Base-by-base conservation (phyloP, 2,113 vertebrate genomes). In the Scalopus aquaticus region DNA sequence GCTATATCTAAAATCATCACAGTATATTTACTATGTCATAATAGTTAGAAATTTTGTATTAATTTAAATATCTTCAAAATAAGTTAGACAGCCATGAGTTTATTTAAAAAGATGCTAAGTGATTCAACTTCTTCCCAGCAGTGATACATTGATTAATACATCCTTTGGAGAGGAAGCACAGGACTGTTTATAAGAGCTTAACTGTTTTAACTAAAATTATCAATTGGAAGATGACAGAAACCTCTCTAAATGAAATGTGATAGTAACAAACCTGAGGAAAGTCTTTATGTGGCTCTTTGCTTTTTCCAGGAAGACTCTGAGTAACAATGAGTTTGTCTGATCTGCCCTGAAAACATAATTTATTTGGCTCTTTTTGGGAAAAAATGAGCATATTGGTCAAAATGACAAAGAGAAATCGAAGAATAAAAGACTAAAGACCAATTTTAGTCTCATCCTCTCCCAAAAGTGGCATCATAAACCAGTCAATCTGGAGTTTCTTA, bases 141-240 rank as follows among this genome's bases (percentile, higher is more conserved):
- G 10, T 78, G 35, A 69, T 74, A 69, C 37, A 72, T 81, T 88
- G 62, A 88, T 90, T 93, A 91, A 93, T 78, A 30, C 39, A 78
- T 77, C 6, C 42, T 78, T 32, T 85, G 28, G 46, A 77, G 37
- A 72, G 8, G 39, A 94, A 5, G 39, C 46, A 73, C 37, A 32
- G 1, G 2, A 6, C 77, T 78, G 5, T 92, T 93, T 73, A 49
- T 51, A 76, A 70, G 24, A 81, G 37, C 77, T 82, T 37, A 90
- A 70, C 5, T 37, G 28, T 90, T 84, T 78, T 64, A 93, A 91
- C 65, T 79, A n/a, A 94, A 88, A 94, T 67, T 1, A 60, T 79
- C 56, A 91, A 2, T 82, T 77, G 72, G 39, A 74, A 6, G n/a
- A 73, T 84, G 70, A 81, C 88, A 90, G 49, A 69, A 94, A 73